A percentile compares a stretch with the other conserved stretches of the same genome.
Conservation (phyloP, 2,888 invertebrate species). For the Strigamia transsilvanica region DNA sequence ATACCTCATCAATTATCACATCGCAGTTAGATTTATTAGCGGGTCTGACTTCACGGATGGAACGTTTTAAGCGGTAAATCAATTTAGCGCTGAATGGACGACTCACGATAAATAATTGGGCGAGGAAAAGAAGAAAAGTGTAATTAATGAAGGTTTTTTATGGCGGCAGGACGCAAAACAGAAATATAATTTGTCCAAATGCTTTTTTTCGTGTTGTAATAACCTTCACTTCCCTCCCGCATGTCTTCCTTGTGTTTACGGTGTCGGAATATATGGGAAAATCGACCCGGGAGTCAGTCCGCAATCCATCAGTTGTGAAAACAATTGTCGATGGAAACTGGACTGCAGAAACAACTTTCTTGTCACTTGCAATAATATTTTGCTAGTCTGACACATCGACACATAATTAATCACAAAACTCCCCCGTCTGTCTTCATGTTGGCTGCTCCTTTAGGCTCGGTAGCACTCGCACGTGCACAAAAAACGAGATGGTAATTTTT, state of each 20-base stretch:
- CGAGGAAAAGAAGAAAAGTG: not conserved
- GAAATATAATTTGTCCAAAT: not conserved
- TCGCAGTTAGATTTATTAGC: not conserved
- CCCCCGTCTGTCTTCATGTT: not conserved
- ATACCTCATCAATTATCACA: not conserved
- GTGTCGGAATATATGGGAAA: not conserved
- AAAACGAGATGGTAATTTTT: slow-evolving; percentile 18
- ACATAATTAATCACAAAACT: slow-evolving; percentile 21
- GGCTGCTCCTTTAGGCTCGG: slow-evolving; percentile 9
- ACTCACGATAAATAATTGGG: slow-evolving; percentile 24
- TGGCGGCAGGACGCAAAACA: slow-evolving; percentile 30
- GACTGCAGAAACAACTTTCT: slow-evolving; percentile 1
- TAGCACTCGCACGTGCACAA: not conserved
- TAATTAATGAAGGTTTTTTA: slow-evolving; percentile 20
- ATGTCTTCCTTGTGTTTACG: not conserved
- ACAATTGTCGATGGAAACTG: slow-evolving; percentile 19
- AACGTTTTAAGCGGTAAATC: slow-evolving; percentile 12
- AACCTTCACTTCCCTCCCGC: not conserved
- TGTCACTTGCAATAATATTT: slow-evolving; percentile 21
- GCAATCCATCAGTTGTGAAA: slow-evolving; percentile 28
- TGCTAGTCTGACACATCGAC: slow-evolving; percentile 15
- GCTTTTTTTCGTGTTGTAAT: not conserved
- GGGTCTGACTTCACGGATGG: not conserved
- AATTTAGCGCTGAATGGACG: not conserved
- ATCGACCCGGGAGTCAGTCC: slow-evolving; percentile 12